These are phyloP conservation scores for Noctua fimbriata DNA, from an alignment of 2,888 invertebrate genomes.

Conservation along the genomic window DNA sequence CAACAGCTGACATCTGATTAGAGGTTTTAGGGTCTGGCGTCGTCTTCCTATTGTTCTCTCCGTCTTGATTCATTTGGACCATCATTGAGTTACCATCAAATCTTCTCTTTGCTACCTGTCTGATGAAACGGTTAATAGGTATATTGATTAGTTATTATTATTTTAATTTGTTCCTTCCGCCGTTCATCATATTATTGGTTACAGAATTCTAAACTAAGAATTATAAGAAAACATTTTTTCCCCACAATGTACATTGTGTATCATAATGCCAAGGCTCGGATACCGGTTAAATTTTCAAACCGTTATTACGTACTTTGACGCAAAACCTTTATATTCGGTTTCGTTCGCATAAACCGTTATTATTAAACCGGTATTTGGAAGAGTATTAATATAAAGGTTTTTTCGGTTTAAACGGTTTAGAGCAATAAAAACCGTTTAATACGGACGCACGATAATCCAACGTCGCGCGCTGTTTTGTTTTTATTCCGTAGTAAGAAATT, in stretches of 20 bases:
- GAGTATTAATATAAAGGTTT: too few relatives aligned
- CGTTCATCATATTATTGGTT: conserved; percentile 14
- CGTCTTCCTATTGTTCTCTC: not conserved
- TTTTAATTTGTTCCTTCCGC: not conserved
- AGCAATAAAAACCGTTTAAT: too few relatives aligned
- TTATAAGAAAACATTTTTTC: not conserved
- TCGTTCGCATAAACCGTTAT: too few relatives aligned
- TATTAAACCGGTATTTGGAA: too few relatives aligned
- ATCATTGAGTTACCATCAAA: conserved; percentile 57
- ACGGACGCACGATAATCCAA: too few relatives aligned
- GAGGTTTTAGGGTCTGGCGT: conserved; percentile 25
- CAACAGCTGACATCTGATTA: conserved; percentile 58
- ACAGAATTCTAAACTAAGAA: not conserved
- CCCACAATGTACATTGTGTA: not conserved
- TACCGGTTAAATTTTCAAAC: too few relatives aligned
- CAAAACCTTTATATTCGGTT: too few relatives aligned
- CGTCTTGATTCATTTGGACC: conserved; percentile 50
- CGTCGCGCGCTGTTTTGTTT: too few relatives aligned
- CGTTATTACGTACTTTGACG: too few relatives aligned
- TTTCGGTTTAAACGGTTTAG: too few relatives aligned
- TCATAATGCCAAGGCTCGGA: too few relatives aligned
- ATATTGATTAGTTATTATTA: not conserved
- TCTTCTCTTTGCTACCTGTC: conserved; percentile 36
- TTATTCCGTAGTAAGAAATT: too few relatives aligned
- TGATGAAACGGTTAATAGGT: conserved; percentile 7